phyloP scores from a whole-genome alignment of 2,113 vertebrate species.

The Coptodon bakossiorum region DNA sequence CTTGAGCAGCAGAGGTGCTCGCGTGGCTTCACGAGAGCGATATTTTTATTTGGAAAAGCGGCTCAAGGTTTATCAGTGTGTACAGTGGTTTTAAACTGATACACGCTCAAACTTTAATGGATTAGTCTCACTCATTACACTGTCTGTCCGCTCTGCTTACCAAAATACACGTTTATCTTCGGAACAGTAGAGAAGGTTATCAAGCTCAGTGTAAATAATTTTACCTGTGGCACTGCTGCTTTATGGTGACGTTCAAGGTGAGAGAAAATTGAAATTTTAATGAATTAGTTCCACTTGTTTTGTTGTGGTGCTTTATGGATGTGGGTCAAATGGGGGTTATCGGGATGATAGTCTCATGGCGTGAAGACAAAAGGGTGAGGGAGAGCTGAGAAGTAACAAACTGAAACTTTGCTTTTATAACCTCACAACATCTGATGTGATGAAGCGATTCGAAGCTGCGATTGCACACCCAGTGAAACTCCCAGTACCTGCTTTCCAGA shows the following conservation, averaged over 20 bases:
- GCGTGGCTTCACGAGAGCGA: not conserved
- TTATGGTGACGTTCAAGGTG: slow-evolving; percentile 28
- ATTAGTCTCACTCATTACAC: not conserved
- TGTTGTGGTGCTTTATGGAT: not conserved
- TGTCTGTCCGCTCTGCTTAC: not conserved
- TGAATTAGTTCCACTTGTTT: slow-evolving; percentile 1
- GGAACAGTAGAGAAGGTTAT: slow-evolving; percentile 5
- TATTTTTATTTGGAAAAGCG: not conserved
- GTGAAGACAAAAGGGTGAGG: not conserved
- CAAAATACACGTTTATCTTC: slow-evolving; percentile 27
- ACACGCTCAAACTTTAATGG: not conserved
- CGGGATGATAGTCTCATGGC: not conserved
- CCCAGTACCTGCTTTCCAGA: not conserved
- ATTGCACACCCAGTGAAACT: not conserved
- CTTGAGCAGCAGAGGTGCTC: accelerated
- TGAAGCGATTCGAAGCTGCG: not conserved
- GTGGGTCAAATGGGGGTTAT: not conserved
- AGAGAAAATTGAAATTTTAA: slow-evolving; percentile 33
- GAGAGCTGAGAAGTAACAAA: not conserved
- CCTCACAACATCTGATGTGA: not conserved
- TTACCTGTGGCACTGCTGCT: not conserved
- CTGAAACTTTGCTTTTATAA: not conserved
- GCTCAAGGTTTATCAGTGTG: not conserved
- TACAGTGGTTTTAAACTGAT: not conserved
- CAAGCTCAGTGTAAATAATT: not conserved